Percentiles rank a stretch among this genome's conserved stretches.
These are phyloP conservation scores for Actias luna DNA, from an alignment of 2,888 invertebrate genomes.

Conservation along the genomic window DNA sequence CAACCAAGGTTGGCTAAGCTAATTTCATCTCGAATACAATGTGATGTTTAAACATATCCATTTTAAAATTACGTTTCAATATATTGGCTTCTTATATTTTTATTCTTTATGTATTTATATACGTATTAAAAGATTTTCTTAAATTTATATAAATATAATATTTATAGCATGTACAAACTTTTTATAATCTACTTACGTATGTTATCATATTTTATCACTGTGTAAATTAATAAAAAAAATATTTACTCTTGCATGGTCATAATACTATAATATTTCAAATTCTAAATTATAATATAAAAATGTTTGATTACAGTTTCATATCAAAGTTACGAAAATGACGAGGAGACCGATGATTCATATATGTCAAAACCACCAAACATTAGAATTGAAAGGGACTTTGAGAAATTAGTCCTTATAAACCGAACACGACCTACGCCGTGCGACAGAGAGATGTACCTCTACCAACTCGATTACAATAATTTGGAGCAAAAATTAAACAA, in stretches of 20 bases:
- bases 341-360: slow-evolving; percentile 64
- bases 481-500: slow-evolving; percentile 77
- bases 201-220: neutral
- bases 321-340: slow-evolving; percentile 76
- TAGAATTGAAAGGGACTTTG: slow-evolving; percentile 81
- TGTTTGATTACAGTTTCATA: slow-evolving; percentile 53
- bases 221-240: neutral
- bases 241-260: neutral
- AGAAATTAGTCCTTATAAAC: slow-evolving; percentile 85
- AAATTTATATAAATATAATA: neutral
- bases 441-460: slow-evolving; percentile 86
- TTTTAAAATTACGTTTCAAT: neutral
- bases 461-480: slow-evolving; percentile 74
- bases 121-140: neutral
- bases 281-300: neutral
- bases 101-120: neutral
- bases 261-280: neutral
- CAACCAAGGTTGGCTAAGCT: neutral
- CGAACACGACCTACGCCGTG: slow-evolving; percentile 92
- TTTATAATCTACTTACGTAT: neutral
- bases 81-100: neutral
- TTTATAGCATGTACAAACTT: neutral
- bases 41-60: neutral
- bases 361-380: slow-evolving; percentile 65
- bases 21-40: neutral